These are phyloP conservation scores for Electrophaes corylata DNA, from an alignment of 2,888 invertebrate genomes.

Conservation along the genomic window DNA sequence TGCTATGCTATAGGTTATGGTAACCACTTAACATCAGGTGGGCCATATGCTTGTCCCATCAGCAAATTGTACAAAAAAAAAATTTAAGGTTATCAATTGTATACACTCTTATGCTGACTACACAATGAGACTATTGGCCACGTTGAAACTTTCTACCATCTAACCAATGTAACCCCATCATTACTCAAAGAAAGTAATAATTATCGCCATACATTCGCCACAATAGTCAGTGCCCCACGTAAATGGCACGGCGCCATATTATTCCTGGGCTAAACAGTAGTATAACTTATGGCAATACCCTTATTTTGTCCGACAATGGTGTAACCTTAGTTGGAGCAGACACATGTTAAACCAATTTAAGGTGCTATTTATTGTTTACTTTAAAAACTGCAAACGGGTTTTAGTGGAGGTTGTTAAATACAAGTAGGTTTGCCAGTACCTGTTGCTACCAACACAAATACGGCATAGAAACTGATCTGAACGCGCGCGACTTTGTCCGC, in stretches of 20 bases:
- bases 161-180: constrained; percentile 22
- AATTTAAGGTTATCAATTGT: no score
- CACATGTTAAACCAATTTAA: constrained; percentile 33
- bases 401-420: no score
- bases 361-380: constrained; percentile 13
- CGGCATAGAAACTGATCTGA: no score
- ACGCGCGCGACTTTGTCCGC: no score
- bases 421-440: no score
- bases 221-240: constrained; percentile 7
- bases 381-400: background rate
- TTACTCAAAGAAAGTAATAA: constrained; percentile 13
- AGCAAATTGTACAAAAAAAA: no score
- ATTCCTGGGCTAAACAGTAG: constrained; percentile 11
- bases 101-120: no score
- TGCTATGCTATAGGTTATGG: no score
- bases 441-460: no score
- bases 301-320: constrained; percentile 30
- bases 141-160: background rate
- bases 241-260: constrained; percentile 21
- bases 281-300: constrained; percentile 24
- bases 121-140: no score
- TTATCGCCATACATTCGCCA: constrained; percentile 13
- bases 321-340: constrained; percentile 22
- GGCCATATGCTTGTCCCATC: no score
- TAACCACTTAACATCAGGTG: no score